Base-by-base conservation (phyloP, 1,140 invertebrate genomes). In the Atta texana region DNA sequence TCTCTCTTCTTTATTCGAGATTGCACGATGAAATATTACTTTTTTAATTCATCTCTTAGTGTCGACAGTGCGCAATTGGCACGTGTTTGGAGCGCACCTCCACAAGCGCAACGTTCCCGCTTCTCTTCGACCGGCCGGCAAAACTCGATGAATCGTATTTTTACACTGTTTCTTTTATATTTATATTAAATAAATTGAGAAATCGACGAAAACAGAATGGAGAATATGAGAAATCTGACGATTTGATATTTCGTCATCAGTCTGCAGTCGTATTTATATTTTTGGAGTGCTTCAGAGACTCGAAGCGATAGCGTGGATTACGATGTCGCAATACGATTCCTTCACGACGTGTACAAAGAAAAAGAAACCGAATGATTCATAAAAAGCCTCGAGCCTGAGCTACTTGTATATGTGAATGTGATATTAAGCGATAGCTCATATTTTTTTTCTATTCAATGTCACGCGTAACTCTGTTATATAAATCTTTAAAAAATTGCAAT, bases 81-180 rank as follows among this genome's bases (percentile, higher is more conserved):
- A 84, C 80, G 80, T 84, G 80, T 84, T 75, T n/a, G 18, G 24
- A 61, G 44, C 57, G 71, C 24, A 31, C 61, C 28, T 34, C n/a
- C 49, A 49, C 63, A 28, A 57, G n/a, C 39, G 10, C 66, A 24
- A 31, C 51, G 53, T 74, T 82, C 80, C 68, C 80, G 80, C 80
- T 82, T 71, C 59, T 49, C 24, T n/a, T 3, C n/a, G 18, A 10
- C 80, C 80, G 80, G 80, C 55, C 80, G 55, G 69, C 18, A 44
- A 44, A 71, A 81, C 16, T 16, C 51, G 31, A 24, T 0, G 21
- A 72, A n/a, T 81, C 21, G 39, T 57, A 18, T 6, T 39, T 39
- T 24, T 12, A 8, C 10, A 4, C 7, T 8, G 16, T 18, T 10
- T 53, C 63, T 77, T 34, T 63, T 53, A 24, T 7, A 5, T 8